Conservation (phyloP, 2,797 vertebrate genomes). For the Lepus townsendii region DNA sequence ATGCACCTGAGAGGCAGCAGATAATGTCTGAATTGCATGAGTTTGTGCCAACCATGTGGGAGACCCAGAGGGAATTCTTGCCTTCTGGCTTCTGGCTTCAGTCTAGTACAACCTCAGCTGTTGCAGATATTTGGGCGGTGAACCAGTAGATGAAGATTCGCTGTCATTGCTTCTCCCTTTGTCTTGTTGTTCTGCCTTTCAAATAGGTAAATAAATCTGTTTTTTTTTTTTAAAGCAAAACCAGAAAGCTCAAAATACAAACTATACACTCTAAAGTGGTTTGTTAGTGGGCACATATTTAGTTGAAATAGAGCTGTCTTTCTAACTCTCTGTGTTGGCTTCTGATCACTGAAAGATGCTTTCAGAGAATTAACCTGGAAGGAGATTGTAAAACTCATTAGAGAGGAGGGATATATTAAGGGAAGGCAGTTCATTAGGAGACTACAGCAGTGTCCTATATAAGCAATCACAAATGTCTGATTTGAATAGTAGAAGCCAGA, state of each 20-base stretch:
- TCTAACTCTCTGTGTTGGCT: not conserved
- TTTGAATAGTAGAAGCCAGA: not conserved
- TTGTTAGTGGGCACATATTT: not conserved
- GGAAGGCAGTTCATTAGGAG: not conserved
- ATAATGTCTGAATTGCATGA: no score
- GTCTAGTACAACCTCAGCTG: no score
- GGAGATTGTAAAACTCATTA: not conserved
- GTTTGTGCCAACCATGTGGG: no score
- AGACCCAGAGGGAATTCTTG: no score
- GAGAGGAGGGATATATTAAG: not conserved
- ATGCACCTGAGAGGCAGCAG: no score
- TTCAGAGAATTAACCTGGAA: not conserved
- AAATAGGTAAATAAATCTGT: no score
- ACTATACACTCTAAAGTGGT: not conserved
- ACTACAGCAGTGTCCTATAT: not conserved
- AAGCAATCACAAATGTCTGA: not conserved
- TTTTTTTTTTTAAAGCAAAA: no score
- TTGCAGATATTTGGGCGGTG: no score
- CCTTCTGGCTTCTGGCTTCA: no score
- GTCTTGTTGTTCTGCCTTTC: no score
- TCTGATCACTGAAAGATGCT: not conserved
- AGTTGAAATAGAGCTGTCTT: not conserved
- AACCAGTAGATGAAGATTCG: no score
- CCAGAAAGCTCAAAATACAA: not conserved
- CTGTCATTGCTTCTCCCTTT: no score